Percentiles rank a stretch among this genome's conserved stretches.
These are phyloP conservation scores for Leptarthrus brevirostris DNA, from an alignment of 2,888 invertebrate species.

Conservation along the genomic window DNA sequence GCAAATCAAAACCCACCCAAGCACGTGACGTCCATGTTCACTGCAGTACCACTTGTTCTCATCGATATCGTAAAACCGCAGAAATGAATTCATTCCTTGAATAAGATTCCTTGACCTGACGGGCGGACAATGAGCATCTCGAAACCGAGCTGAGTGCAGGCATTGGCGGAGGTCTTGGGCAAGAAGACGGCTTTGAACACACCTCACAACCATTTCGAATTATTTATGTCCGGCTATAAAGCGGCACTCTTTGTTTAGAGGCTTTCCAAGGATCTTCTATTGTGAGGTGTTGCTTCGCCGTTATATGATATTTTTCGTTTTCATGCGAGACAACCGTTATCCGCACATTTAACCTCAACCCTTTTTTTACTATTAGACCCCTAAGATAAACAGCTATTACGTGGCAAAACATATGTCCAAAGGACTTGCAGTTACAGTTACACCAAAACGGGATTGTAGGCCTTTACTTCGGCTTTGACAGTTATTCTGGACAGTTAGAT, in stretches of 20 bases:
- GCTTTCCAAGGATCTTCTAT: slow-evolving; percentile 52
- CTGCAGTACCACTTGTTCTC: slow-evolving; percentile 14
- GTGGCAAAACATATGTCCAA: slow-evolving; percentile 50
- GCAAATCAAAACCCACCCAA: slow-evolving; percentile 1
- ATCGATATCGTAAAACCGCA: slow-evolving; percentile 25
- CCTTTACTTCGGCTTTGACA: not conserved
- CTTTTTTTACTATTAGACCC: slow-evolving; percentile 52
- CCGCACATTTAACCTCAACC: slow-evolving; percentile 54
- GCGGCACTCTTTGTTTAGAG: too few relatives aligned
- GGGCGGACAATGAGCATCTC: not conserved
- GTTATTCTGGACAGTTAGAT: slow-evolving; percentile 44
- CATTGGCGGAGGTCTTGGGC: not conserved
- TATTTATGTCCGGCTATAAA: slow-evolving; percentile 52
- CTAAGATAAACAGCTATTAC: slow-evolving; percentile 53
- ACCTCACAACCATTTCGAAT: slow-evolving; percentile 52
- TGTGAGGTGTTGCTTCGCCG: slow-evolving; percentile 33
- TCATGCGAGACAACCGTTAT: slow-evolving; percentile 54
- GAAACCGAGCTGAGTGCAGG: not conserved
- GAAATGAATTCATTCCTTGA: slow-evolving; percentile 10
- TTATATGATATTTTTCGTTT: slow-evolving; percentile 48
- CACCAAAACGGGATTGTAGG: slow-evolving; percentile 8
- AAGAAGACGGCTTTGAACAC: slow-evolving; percentile 44
- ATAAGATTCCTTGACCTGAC: slow-evolving; percentile 9
- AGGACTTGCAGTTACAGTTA: not conserved
- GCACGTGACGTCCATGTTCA: not conserved